Conservation (phyloP, 2,797 vertebrate genomes). For the Adelosebastes latens region DNA sequence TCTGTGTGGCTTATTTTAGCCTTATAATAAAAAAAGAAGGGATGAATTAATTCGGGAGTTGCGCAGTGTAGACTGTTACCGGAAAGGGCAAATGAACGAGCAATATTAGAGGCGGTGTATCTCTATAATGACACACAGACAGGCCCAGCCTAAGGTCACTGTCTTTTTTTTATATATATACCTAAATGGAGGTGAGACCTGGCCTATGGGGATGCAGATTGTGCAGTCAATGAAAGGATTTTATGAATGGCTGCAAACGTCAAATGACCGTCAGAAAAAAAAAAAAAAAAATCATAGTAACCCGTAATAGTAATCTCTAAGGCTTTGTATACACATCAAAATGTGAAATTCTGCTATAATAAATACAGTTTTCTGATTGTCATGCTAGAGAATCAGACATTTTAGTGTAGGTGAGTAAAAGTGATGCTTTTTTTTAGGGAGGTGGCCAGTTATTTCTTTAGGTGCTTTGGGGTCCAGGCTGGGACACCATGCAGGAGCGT, state of each 20-base stretch:
- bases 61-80: conserved; percentile 55
- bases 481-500: neutral
- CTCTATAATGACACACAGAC: conserved; percentile 33
- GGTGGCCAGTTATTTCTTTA: neutral
- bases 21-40: neutral
- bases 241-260: conserved; percentile 69
- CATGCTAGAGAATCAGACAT: neutral
- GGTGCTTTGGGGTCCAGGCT: neutral
- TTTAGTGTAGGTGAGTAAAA: neutral
- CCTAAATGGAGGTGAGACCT: conserved; percentile 1
- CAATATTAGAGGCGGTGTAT: conserved; percentile 40
- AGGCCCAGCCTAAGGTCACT: conserved; percentile 58
- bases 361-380: neutral
- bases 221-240: conserved; percentile 51
- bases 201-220: conserved; percentile 22
- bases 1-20: neutral
- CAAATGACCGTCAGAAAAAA: neutral
- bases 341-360: neutral
- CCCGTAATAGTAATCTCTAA: conserved; percentile 7
- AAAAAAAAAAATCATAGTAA: conserved; percentile 12
- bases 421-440: conserved; percentile 11
- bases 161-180: neutral
- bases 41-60: conserved; percentile 37
- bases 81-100: conserved; percentile 50
- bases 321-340: neutral